Evolutionary conservation across 2,888 invertebrate species (phyloP).

Genomic region (Phaedon cochleariae): DNA sequence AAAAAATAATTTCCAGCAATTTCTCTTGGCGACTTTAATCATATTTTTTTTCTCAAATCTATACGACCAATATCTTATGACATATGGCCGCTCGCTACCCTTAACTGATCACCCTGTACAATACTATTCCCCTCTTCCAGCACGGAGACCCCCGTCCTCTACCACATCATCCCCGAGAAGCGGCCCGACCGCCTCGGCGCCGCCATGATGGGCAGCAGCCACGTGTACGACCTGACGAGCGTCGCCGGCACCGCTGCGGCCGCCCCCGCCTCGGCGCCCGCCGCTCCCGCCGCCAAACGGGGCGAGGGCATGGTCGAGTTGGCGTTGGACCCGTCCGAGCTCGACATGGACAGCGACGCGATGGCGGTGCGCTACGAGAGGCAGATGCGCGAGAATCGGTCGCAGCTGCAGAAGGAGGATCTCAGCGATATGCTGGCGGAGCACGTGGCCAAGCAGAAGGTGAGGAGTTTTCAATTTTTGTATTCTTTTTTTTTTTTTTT

Average conservation of each 20-base stretch:
- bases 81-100: no score
- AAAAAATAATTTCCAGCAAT: no score
- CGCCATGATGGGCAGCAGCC: constrained; percentile 98
- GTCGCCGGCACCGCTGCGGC: constrained; percentile 67
- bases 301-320: constrained; percentile 82
- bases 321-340: constrained; percentile 95
- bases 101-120: no score
- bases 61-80: no score
- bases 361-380: constrained; percentile 97
- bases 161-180: constrained; percentile 95
- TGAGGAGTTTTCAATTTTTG: no score
- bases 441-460: constrained; percentile 96
- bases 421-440: constrained; percentile 98
- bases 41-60: no score
- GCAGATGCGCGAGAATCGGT: constrained; percentile 92
- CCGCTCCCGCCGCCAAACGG: constrained; percentile 49
- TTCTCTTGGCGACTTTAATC: no score
- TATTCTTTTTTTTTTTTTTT: no score
- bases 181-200: constrained; percentile 88
- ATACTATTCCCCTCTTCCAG: constrained; percentile 61
- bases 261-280: not conserved
- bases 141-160: constrained; percentile 92
- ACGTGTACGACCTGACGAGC: constrained; percentile 92
- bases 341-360: constrained; percentile 94
- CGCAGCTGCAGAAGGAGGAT: constrained; percentile 90